Percentiles rank a stretch among this genome's conserved stretches.
Evolutionary conservation across 2,888 invertebrate genomes (phyloP).

Genomic region (Doris montereyensis): DNA sequence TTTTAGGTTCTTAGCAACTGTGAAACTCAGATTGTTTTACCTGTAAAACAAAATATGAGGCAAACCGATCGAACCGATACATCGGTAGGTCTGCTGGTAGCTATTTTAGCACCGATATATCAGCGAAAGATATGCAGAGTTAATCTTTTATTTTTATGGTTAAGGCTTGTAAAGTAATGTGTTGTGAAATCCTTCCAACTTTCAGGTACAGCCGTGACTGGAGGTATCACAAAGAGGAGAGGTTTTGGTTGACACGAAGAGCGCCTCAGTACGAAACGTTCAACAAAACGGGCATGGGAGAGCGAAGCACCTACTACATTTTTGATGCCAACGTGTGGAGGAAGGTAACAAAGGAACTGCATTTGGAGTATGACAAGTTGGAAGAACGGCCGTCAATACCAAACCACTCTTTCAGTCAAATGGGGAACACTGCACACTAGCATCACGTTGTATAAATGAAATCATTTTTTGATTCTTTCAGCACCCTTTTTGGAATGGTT

Average conservation of each 20-base stretch:
- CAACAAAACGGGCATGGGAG: conserved; percentile 96
- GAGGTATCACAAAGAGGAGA: conserved; percentile 99
- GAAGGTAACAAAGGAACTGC: conserved; percentile 98
- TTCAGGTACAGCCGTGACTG: conserved; percentile 96
- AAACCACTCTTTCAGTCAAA: conserved; percentile 16
- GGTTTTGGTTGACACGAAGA: conserved; percentile 98
- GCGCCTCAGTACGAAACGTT: conserved; percentile 94
- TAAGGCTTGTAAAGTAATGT: too few relatives aligned
- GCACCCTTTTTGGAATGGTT: too few relatives aligned
- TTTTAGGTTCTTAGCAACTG: too few relatives aligned
- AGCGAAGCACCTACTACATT: conserved; percentile 99
- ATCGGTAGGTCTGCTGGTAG: too few relatives aligned
- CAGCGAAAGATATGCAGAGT: too few relatives aligned
- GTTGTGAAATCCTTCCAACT: too few relatives aligned
- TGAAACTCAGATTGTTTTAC: too few relatives aligned
- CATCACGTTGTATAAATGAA: background rate
- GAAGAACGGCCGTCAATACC: conserved; percentile 85
- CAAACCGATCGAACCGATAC: too few relatives aligned
- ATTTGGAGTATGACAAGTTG: conserved; percentile 98
- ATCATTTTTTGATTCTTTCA: too few relatives aligned
- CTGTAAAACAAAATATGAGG: too few relatives aligned
- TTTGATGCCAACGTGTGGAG: conserved; percentile 99
- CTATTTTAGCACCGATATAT: too few relatives aligned
- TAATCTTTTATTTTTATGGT: too few relatives aligned
- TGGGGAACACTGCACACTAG: background rate